These are phyloP conservation scores for Wiebesia pumilae DNA, from an alignment of 1,140 invertebrate species.

Conservation along the genomic window DNA sequence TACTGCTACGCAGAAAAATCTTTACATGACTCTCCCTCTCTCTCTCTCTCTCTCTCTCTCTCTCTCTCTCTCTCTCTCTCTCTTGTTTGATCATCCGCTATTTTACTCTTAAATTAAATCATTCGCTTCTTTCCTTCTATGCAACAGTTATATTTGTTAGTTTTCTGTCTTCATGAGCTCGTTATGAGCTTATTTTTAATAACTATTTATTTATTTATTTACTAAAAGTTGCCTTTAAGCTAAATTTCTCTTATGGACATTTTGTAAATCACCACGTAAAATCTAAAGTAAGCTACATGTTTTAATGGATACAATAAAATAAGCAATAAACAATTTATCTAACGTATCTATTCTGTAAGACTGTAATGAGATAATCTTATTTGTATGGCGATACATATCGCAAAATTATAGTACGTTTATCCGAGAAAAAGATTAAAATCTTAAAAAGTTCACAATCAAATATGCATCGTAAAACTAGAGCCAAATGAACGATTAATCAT, in stretches of 20 bases:
- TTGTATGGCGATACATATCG: no score
- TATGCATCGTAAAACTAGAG: no score
- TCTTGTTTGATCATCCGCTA: neutral
- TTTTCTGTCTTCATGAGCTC: neutral
- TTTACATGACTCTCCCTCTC: conserved; percentile 14
- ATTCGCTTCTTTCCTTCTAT: neutral
- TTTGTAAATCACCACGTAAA: neutral
- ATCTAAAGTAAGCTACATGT: no score
- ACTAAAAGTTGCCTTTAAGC: neutral
- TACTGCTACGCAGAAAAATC: conserved; percentile 23
- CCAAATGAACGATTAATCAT: no score
- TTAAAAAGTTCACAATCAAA: no score
- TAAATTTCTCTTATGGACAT: neutral
- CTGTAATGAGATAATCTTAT: no score
- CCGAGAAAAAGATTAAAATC: no score
- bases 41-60: neutral
- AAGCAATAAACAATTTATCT: no score
- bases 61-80: neutral
- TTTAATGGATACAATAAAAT: no score
- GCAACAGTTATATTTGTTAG: conserved; percentile 38
- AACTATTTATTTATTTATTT: neutral
- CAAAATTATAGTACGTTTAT: no score
- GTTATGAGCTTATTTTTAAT: conserved; percentile 25
- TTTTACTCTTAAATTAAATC: neutral
- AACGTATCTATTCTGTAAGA: no score